Percentiles rank a stretch among this genome's conserved stretches.
Evolutionary conservation across 2,113 vertebrate species (phyloP).

Genomic region (Cebidichthys violaceus): DNA sequence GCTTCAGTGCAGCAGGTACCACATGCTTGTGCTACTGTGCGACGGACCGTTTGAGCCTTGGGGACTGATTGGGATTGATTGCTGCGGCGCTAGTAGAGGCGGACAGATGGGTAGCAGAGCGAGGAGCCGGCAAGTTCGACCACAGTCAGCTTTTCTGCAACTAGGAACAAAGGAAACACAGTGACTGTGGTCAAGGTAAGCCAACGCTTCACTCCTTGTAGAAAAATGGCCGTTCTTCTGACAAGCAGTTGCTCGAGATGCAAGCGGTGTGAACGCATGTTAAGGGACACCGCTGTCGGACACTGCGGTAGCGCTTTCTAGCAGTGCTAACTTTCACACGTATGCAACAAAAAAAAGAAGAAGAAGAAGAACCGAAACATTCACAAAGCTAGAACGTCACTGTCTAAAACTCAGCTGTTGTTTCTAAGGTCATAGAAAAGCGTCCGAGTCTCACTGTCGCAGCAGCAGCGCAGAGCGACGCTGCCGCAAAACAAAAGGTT

Average conservation of each 20-base stretch:
- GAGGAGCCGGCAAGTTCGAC: slow-evolving; percentile 8
- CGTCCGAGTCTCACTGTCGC: slow-evolving; percentile 59
- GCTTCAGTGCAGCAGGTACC: slow-evolving; percentile 53
- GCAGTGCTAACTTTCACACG: slow-evolving; percentile 43
- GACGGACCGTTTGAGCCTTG: background rate
- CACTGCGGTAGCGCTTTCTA: background rate
- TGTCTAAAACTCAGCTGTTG: slow-evolving; percentile 48
- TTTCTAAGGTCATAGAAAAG: slow-evolving; percentile 74
- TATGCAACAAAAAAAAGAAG: slow-evolving; percentile 51
- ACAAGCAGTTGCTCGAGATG: background rate
- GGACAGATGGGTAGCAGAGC: slow-evolving; percentile 17
- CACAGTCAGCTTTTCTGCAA: slow-evolving; percentile 25
- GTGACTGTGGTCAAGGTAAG: slow-evolving; percentile 38
- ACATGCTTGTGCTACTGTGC: slow-evolving; percentile 1
- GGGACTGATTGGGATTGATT: slow-evolving; percentile 20
- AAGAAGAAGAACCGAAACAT: slow-evolving; percentile 38
- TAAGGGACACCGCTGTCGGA: slow-evolving; percentile 16
- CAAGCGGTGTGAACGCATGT: background rate
- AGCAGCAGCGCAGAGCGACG: slow-evolving; percentile 46
- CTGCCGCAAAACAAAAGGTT: slow-evolving; percentile 58
- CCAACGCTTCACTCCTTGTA: background rate
- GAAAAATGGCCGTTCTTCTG: slow-evolving; percentile 8
- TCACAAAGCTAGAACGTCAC: slow-evolving; percentile 50
- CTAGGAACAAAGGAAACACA: slow-evolving; percentile 34
- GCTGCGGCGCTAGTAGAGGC: background rate